Conservation (phyloP, 2,888 invertebrate genomes). For the Sphaerophoria rueppellii region DNA sequence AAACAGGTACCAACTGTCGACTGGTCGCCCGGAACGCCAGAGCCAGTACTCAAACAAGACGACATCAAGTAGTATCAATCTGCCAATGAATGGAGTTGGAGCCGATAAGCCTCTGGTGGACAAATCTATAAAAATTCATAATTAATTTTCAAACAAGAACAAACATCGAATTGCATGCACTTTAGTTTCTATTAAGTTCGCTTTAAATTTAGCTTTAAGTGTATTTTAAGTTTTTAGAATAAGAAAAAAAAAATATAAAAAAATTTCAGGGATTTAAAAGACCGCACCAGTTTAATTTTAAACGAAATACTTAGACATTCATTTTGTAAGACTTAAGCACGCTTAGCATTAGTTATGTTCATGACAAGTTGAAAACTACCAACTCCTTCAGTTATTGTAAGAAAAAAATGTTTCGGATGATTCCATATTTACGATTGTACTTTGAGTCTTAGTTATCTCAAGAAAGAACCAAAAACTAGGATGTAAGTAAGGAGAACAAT, state of each 20-base stretch:
- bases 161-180: neutral
- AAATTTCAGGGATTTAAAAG: conserved; percentile 51
- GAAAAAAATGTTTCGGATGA: too few species aligned
- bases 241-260: conserved; percentile 11
- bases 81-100: conserved; percentile 75
- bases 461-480: conserved; percentile 65
- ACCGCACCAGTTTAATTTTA: conserved; percentile 35
- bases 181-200: conserved; percentile 52
- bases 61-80: conserved; percentile 79
- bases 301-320: neutral
- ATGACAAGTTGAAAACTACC: conserved; percentile 31
- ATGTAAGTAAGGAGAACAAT: conserved; percentile 30
- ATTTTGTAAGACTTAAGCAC: neutral
- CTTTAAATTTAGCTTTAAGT: conserved; percentile 4
- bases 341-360: neutral
- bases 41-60: conserved; percentile 81
- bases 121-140: conserved; percentile 52
- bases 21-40: conserved; percentile 79
- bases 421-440: too few species aligned
- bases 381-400: too few species aligned
- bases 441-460: conserved; percentile 52
- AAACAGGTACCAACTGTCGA: conserved; percentile 77
- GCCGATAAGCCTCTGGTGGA: conserved; percentile 78
- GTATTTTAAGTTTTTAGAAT: conserved; percentile 28
- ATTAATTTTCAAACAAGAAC: neutral